These are phyloP conservation scores for Polydrusus pterygomalis DNA, from an alignment of 2,888 invertebrate species.

Conservation along the genomic window DNA sequence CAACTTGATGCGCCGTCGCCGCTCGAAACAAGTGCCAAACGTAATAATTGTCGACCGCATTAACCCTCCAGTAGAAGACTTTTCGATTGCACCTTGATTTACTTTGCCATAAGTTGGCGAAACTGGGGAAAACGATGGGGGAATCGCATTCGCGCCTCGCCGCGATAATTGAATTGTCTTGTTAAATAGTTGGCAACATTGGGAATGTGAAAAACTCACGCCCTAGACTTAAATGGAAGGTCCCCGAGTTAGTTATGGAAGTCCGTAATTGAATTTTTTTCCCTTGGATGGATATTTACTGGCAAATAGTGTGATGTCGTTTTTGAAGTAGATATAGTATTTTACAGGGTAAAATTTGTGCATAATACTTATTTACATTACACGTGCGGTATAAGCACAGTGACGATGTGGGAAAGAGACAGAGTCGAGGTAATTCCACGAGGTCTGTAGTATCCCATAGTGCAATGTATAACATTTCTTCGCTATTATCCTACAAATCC, in stretches of 20 bases:
- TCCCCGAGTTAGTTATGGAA: slow-evolving; percentile 67
- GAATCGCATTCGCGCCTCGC: slow-evolving; percentile 53
- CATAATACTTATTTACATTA: too few species aligned
- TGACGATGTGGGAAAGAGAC: too few species aligned
- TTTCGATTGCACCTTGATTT: slow-evolving; percentile 71
- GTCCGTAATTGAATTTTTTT: slow-evolving; percentile 72
- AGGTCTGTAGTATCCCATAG: too few species aligned
- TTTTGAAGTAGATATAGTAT: too few species aligned
- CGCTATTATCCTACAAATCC: too few species aligned
- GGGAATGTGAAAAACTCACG: slow-evolving; percentile 63
- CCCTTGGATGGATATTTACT: slow-evolving; percentile 67
- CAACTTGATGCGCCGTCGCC: background rate
- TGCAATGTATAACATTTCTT: too few species aligned
- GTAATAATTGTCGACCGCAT: slow-evolving; percentile 53
- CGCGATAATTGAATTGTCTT: slow-evolving; percentile 73
- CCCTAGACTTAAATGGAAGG: slow-evolving; percentile 68
- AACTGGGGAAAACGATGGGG: slow-evolving; percentile 56
- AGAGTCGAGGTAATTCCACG: too few species aligned
- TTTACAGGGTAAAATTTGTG: too few species aligned
- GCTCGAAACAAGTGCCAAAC: slow-evolving; percentile 30
- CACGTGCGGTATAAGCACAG: too few species aligned
- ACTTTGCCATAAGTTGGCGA: slow-evolving; percentile 67
- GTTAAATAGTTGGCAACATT: slow-evolving; percentile 65
- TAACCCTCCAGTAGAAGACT: slow-evolving; percentile 58
- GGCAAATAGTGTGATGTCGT: background rate